These are phyloP conservation scores for Lomographa bimaculata DNA, from an alignment of 2,888 invertebrate genomes.

Conservation along the genomic window DNA sequence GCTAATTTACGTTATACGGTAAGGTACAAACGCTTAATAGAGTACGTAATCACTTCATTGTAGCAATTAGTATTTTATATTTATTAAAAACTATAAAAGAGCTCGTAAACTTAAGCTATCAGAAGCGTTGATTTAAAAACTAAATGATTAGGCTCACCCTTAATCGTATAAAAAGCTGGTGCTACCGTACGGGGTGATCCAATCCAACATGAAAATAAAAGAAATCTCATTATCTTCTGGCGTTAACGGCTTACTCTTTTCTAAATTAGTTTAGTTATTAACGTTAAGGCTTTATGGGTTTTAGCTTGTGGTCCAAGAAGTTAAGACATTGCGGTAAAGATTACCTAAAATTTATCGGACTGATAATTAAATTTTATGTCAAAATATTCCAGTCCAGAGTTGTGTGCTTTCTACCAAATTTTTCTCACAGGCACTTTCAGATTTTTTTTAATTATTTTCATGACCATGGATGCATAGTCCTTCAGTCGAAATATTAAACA, in stretches of 20 bases:
- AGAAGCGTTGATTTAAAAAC: conserved; percentile 22
- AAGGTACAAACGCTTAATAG: too few relatives aligned
- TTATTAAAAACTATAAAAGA: conserved; percentile 14
- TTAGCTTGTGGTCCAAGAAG: conserved; percentile 26
- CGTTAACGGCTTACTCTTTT: conserved; percentile 59
- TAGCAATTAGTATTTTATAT: conserved; percentile 8
- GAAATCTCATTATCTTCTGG: conserved; percentile 58
- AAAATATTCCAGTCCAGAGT: too few relatives aligned
- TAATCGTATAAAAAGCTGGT: conserved; percentile 27
- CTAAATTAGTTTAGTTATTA: conserved; percentile 62
- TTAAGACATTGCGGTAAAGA: too few relatives aligned
- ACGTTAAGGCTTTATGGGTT: conserved; percentile 54
- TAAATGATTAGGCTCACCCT: conserved; percentile 18
- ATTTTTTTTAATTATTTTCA: too few relatives aligned
- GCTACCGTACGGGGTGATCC: conserved; percentile 23
- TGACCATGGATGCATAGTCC: too few relatives aligned
- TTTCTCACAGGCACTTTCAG: too few relatives aligned
- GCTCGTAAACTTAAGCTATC: conserved; percentile 15
- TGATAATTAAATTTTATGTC: too few relatives aligned
- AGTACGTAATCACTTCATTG: not conserved
- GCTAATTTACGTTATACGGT: too few relatives aligned
- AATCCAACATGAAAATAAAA: conserved; percentile 30
- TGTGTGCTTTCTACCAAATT: too few relatives aligned
- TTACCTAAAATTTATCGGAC: too few relatives aligned
- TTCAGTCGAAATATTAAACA: too few relatives aligned